Base-by-base conservation (phyloP, 2,888 invertebrate species). In the Sepiola atlantica region DNA sequence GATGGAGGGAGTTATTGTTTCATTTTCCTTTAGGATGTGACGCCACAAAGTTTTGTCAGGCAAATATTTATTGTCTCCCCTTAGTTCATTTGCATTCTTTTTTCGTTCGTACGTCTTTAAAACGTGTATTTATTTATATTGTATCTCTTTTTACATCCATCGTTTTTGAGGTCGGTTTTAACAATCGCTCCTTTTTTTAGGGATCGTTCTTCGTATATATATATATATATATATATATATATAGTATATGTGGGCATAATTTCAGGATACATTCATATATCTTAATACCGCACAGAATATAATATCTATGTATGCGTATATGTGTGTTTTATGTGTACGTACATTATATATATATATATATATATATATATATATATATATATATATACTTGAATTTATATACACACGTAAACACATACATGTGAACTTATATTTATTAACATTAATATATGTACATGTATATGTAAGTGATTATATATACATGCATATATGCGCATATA, bases 301-400 rank as follows among this genome's bases (percentile, higher is more conserved):
- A 77, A 77, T 32, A n/a, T 28, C 14, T n/a, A 77, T 77, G 77
- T 77, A 32, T 32, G 32, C 32, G 32, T 77, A 32, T 77, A 18
- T 77, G 16, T n/a, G 32, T n/a, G 77, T n/a, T 45, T 45, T 45
- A 8, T 8, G 45, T 45, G 45, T 45, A 45, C 45, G 8, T 45
- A 45, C 8, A 45, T 45, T 8, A 91, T 91, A 20, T 91, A 45
- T 91, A 91, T 91, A 21, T 54, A 21, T 21, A 91, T 28, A 20
- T 91, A 91, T 54, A 91, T 91, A 91, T 35, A 91, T 32, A 91
- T 28, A 91, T 91, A 91, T 54, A 45, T 45, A 91, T 28, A 91
- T 91, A 21, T 54, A 91, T 45, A 45, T 28, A 91, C 21, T 35
- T 28, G n/a, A n/a, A 45, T 35, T 35, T 28, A 45, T 91, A 91